Base-by-base conservation (phyloP, 1,140 invertebrate species). In the Magallana angulata region DNA sequence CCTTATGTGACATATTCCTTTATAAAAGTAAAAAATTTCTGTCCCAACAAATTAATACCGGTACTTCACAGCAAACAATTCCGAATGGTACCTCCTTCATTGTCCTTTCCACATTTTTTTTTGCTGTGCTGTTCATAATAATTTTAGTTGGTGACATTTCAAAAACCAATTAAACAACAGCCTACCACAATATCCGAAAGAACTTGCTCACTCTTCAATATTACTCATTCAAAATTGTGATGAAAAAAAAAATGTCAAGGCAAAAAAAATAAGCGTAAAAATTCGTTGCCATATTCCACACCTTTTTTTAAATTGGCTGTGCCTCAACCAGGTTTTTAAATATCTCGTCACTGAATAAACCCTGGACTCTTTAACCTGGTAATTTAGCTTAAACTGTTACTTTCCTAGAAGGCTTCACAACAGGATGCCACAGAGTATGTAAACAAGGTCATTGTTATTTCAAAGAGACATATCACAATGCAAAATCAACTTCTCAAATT, bases 401-500 rank as follows among this genome's bases (percentile, higher is more conserved):
- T 76, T 76, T 76, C 36, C 24, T 30, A 12, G 68, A 76, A 12
- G 24, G 36, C 68, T 76, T 76, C 3, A 76, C 68, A 76, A 76
- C 68, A 30, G 68, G 68, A 76, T 76, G 68, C 68, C 24, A 76
- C 36, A 30, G 36, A 30, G 18, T 30, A 76, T 30, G 18, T 30
- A 76, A 76, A 76, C 68, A 76, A 30, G 24, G 9, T 76, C 68
- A 36, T 76, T 76, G 68, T 76, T 9, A 76, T 30, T 76, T 76
- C 68, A 76, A 76, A 76, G 68, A 76, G 36, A 76, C 68, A 76
- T 9, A 8, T 11, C 24, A 76, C 68, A 76, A 76, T 76, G 36
- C 68, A 76, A 76, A 76, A 76, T 76, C 24, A 76, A 76, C 68
- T 76, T 76, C 24, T 48, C 36, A 76, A 76, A 76, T 76, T 76